These are phyloP conservation scores for Tetramorium bicarinatum DNA, from an alignment of 2,888 invertebrate species.

Conservation along the genomic window DNA sequence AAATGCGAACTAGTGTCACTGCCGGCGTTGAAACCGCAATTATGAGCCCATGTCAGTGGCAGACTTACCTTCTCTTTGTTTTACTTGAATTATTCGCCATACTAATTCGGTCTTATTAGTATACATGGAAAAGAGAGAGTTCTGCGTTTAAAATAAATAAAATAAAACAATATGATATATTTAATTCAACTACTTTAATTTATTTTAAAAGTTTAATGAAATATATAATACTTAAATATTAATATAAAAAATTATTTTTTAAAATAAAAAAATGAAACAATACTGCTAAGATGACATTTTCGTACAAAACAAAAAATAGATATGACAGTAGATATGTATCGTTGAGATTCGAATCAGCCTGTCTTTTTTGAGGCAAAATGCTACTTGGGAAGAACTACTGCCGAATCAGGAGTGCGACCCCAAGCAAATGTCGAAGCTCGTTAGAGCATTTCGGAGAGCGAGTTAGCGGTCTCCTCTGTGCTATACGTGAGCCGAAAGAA, in stretches of 20 bases:
- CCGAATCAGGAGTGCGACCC: constrained; percentile 73
- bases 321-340: not conserved
- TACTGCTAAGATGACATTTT: not conserved
- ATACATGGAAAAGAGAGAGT: not conserved
- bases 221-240: not conserved
- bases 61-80: constrained; percentile 11
- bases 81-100: not conserved
- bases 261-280: no score
- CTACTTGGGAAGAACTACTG: constrained; percentile 27
- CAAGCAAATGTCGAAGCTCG: constrained; percentile 83
- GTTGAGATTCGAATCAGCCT: not conserved
- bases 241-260: no score
- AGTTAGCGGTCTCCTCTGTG: constrained; percentile 74
- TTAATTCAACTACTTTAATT: not conserved
- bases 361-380: constrained; percentile 44
- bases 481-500: constrained; percentile 83
- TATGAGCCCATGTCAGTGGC: constrained; percentile 22
- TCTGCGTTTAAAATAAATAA: not conserved
- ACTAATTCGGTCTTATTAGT: not conserved
- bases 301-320: not conserved
- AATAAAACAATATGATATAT: not conserved
- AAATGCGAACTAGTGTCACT: not conserved
- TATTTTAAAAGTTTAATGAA: not conserved
- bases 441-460: constrained; percentile 80
- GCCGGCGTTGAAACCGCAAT: constrained; percentile 29